A percentile compares a stretch with the other conserved stretches of the same genome.
Conservation (phyloP, 92 coral and sea anemone species). For the Bergia sp. region DNA sequence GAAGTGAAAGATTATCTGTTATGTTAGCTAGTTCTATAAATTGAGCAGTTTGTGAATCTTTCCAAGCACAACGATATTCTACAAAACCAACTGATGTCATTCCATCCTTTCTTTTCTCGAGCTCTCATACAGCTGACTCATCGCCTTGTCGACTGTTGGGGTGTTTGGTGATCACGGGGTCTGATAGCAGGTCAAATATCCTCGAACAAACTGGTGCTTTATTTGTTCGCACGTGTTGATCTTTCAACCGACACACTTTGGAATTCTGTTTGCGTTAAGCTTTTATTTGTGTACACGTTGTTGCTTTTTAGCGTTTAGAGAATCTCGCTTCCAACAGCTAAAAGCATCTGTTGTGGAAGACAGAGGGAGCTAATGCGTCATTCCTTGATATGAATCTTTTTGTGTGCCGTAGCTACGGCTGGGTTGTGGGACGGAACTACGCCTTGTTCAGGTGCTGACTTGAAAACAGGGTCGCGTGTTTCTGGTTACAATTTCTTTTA, state of each 20-base stretch:
- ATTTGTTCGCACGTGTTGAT: slow-evolving; percentile 32
- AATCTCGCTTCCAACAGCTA: background rate
- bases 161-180: background rate
- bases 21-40: background rate
- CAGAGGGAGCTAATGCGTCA: background rate
- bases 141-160: background rate
- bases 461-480: slow-evolving; percentile 15
- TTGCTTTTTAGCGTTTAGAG: background rate
- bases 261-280: slow-evolving; percentile 2
- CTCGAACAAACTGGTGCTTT: background rate
- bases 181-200: background rate
- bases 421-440: background rate
- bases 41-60: background rate
- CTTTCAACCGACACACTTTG: slow-evolving; percentile 18
- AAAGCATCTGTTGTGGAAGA: background rate
- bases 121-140: background rate
- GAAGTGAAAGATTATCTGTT: too few relatives aligned
- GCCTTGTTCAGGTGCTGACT: slow-evolving; percentile 10
- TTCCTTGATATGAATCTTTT: slow-evolving; percentile 26
- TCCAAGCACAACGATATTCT: background rate
- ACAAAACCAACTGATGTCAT: background rate
- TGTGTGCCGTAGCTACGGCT: background rate
- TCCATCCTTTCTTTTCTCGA: background rate
- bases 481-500: background rate
- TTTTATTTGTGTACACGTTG: background rate